phyloP scores from a whole-genome alignment of 2,113 vertebrate species.

The Mungos mungo region DNA sequence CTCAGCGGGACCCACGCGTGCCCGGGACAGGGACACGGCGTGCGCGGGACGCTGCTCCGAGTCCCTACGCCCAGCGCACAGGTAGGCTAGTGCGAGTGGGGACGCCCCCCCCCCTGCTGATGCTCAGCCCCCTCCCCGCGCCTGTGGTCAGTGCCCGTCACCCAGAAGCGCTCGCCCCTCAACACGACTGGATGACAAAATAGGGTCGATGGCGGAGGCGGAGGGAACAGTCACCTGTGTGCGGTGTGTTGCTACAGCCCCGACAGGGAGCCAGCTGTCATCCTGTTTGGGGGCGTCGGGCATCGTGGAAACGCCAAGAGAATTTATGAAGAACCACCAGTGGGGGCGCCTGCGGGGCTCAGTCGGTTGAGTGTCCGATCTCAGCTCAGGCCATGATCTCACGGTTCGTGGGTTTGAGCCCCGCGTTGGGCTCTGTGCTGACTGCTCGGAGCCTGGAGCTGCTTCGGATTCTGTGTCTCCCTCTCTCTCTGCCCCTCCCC shows the following conservation, averaged over 20 bases:
- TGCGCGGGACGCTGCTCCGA: rapidly evolving
- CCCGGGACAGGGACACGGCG: no score
- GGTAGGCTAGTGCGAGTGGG: background rate
- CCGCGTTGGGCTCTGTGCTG: no score
- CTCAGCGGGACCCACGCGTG: rapidly evolving
- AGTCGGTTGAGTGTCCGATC: rapidly evolving
- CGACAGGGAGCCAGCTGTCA: no score
- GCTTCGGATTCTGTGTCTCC: no score
- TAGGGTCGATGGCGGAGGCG: background rate
- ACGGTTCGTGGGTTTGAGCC: no score
- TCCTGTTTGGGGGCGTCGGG: background rate
- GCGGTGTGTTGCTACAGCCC: background rate
- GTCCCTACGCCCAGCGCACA: background rate
- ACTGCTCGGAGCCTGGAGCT: no score
- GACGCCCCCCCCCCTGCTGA: no score
- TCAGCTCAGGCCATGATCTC: no score
- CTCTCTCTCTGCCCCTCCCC: no score
- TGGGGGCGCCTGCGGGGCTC: no score
- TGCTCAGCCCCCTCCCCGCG: background rate
- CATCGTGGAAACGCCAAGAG: background rate
- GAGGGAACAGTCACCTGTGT: no score
- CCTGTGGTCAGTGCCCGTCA: background rate
- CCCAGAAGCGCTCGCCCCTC: background rate
- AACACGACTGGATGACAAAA: background rate
- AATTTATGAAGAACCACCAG: background rate